phyloP scores from a whole-genome alignment of 1,140 invertebrate species.

The Panagrolaimus sp. region DNA sequence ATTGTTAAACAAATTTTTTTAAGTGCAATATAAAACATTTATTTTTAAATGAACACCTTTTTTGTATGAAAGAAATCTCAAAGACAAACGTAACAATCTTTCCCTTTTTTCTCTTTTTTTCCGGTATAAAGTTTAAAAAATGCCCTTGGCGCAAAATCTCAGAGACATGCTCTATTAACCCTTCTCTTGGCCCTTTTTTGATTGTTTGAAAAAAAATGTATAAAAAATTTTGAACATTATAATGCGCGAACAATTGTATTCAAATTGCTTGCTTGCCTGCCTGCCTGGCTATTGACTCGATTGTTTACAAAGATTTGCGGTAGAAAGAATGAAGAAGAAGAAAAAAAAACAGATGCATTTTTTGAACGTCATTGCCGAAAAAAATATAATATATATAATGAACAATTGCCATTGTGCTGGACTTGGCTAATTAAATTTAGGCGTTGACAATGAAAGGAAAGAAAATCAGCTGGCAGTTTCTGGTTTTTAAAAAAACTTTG shows the following conservation, averaged over 20 bases:
- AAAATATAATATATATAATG: background rate
- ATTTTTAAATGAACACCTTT: background rate
- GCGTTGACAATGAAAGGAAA: background rate
- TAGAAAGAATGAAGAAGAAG: too few relatives aligned
- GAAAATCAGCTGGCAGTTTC: slow-evolving; percentile 7
- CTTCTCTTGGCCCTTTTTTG: background rate
- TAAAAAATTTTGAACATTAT: background rate
- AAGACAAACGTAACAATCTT: background rate
- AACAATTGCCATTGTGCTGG: slow-evolving; percentile 16
- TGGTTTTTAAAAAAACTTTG: too few relatives aligned
- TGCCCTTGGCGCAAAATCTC: background rate
- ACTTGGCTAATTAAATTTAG: slow-evolving; percentile 12
- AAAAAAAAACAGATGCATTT: slow-evolving; percentile 13
- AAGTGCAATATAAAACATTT: background rate
- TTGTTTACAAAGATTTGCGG: slow-evolving; percentile 16
- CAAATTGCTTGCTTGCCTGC: slow-evolving; percentile 5
- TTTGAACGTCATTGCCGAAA: slow-evolving; percentile 3
- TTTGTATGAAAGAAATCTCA: slow-evolving; percentile 3
- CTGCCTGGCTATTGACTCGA: background rate
- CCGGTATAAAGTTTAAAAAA: slow-evolving; percentile 5
- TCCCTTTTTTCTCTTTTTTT: background rate
- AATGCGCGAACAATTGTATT: slow-evolving; percentile 11
- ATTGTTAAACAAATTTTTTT: slow-evolving; percentile 2
- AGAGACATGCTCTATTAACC: slow-evolving; percentile 14
- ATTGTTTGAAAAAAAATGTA: background rate